Evolutionary conservation across 1,140 invertebrate species (phyloP), one percentile per base, ranked within the genome.

Genomic region (Aphaenogaster rudis): DNA sequence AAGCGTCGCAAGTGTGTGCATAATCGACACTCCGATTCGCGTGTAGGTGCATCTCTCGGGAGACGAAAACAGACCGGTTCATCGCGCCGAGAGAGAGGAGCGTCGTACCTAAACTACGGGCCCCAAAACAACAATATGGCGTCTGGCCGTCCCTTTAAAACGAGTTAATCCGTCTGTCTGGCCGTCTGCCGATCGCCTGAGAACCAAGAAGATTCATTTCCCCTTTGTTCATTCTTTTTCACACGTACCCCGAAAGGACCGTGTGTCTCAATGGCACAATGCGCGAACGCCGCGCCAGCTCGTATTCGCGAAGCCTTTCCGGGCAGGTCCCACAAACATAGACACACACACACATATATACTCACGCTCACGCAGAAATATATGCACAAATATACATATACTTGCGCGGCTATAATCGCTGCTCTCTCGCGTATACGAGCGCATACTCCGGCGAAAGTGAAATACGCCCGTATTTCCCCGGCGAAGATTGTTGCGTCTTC

Each of bases 191-290:
- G 86, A 90, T 86, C 87, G 91, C 93, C 92, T 93, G 93, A 93
- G 93, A 93, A 93, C 92, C 92, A 91, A 88, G 88, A 93, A 93
- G 92, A 93, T 92, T 93, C 92, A 93, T 93, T 93, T 93, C 92
- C 90, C 91, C 91, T 93, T 93, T 93, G 93, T 93, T 81, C 92
- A 90, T 92, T 93, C 88, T 92, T 93, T 93, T 93, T 93, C 93
- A 93, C 93, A 93, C 93, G 92, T 93, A 91, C 84, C 59, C 87
- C 86, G 89, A 92, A 91, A 92, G 86, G 80, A 78, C 74, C 87
- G 63, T 78, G 84, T 36, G 39, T 57, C 63, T 88, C 88, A 91
- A 92, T 92, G 81, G 90, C 63, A 92, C 88, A 92, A 92, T 92
- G 74, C 59, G 61, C 77, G 72, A 76, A 84, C 42, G 67, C 28